phyloP scores from a whole-genome alignment of 2,888 invertebrate species.

The Diadegma fenestrale region DNA sequence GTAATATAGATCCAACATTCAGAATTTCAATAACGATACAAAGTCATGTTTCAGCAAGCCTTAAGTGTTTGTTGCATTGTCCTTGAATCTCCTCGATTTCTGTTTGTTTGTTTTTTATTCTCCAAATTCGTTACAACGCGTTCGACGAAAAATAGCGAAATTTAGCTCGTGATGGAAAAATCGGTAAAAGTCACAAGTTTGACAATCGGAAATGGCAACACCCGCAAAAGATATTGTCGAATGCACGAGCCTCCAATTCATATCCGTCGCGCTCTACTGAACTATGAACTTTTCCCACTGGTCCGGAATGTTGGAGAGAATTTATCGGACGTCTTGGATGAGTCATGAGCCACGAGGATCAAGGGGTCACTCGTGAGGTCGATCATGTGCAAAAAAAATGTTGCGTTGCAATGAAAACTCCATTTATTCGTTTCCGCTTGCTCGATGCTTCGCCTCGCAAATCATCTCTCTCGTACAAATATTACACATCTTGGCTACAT shows the following conservation, averaged over 20 bases:
- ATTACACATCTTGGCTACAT: slow-evolving; percentile 33
- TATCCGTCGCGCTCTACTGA: neutral
- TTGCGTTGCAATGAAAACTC: slow-evolving; percentile 24
- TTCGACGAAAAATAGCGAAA: neutral
- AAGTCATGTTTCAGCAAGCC: neutral
- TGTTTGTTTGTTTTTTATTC: neutral
- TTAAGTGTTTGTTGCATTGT: neutral
- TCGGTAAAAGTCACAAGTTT: neutral
- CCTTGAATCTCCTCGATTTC: neutral
- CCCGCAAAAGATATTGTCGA: neutral
- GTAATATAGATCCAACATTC: slow-evolving; percentile 45
- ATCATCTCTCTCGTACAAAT: slow-evolving; percentile 16
- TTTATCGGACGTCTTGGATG: neutral
- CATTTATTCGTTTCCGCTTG: slow-evolving; percentile 9
- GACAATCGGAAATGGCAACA: neutral
- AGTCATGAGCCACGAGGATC: neutral
- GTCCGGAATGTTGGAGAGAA: neutral
- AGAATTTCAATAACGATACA: slow-evolving; percentile 7
- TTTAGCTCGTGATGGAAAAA: neutral
- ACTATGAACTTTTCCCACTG: slow-evolving; percentile 13
- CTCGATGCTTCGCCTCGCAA: neutral
- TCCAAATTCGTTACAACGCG: neutral
- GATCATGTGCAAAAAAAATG: neutral
- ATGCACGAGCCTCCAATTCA: neutral
- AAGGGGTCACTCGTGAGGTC: neutral